Evolutionary conservation across 2,113 vertebrate species (phyloP), one percentile per base, ranked within the genome.

Genomic region (Thinocorus orbignyianus): DNA sequence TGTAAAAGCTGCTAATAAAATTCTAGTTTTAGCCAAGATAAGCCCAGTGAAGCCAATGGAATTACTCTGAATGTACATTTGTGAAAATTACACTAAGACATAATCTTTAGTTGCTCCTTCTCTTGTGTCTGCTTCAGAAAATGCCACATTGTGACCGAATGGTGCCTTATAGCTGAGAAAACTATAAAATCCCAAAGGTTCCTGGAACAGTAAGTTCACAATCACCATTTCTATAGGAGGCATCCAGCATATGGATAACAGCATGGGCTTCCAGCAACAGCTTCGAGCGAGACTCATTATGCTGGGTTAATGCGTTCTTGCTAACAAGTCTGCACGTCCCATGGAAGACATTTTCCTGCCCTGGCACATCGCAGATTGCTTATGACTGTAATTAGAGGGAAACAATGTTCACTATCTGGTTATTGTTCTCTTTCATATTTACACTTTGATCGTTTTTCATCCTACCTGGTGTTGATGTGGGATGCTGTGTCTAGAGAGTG

Each of bases 161-260:
- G 18, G 8, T 88, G 52, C 33, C 52, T 88, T 81, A 48, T 7
- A 66, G 44, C 20, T 70, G 46, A 81, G 69, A 76, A 90, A 82
- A 74, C 22, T 31, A 20, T 55, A 64, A 87, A 94, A 86, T 85
- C 33, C 41, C 13, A 68, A 54, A 86, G 41, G 39, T 69, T 78
- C 49, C 80, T 93, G 71, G 54, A 94, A 85, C 76, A 87, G 20
- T 92, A 73, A 68, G 51, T 81, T 93, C 24, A 15, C 80, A 84
- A 39, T 62, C 73, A 86, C n/a, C n/a, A 35, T 31, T 86, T 72
- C 85, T 84, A 88, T 49, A 1, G 22, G 88, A 78, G 20, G 42
- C 69, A 94, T 71, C 42, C 80, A 95, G 70, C 95, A 97, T 92
- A 95, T 70, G 92, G 88, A 20, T 79, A 86, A 81, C 94, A 97